Conservation (phyloP, 35 echinoderm and acorn worm species). For the Apostichopus japonicus region DNA sequence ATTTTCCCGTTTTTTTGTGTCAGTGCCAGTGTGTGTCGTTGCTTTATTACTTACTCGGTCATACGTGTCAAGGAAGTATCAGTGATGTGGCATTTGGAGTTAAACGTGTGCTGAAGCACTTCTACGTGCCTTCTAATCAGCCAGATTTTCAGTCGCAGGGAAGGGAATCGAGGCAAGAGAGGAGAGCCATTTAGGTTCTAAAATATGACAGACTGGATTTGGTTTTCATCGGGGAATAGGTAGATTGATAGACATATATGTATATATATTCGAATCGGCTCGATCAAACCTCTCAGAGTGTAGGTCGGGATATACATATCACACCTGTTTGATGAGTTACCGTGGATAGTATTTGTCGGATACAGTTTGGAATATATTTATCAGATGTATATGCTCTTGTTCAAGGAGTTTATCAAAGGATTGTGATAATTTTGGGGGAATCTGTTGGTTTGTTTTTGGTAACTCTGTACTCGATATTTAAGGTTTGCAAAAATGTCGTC, state of each 20-base stretch:
- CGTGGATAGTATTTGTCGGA: too few species aligned
- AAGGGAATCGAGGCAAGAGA: background rate
- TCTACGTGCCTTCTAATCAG: background rate
- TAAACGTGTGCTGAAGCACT: background rate
- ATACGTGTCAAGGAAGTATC: background rate
- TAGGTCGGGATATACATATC: background rate
- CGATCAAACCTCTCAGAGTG: background rate
- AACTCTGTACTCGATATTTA: too few species aligned
- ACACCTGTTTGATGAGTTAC: background rate
- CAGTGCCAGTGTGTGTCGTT: background rate
- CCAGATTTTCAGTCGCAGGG: background rate
- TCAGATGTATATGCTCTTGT: too few species aligned
- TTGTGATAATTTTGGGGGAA: too few species aligned
- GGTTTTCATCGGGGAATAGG: background rate
- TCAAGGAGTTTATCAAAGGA: too few species aligned
- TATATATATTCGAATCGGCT: background rate
- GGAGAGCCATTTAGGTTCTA: background rate
- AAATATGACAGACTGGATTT: background rate
- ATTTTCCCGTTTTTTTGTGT: background rate
- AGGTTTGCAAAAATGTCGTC: constrained; percentile 16
- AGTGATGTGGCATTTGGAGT: background rate
- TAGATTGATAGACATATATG: background rate
- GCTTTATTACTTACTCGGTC: constrained; percentile 4
- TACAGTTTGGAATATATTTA: too few species aligned
- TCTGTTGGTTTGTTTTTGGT: too few species aligned